Conservation (phyloP, 2,888 invertebrate genomes). For the Polydrusus cervinus region DNA sequence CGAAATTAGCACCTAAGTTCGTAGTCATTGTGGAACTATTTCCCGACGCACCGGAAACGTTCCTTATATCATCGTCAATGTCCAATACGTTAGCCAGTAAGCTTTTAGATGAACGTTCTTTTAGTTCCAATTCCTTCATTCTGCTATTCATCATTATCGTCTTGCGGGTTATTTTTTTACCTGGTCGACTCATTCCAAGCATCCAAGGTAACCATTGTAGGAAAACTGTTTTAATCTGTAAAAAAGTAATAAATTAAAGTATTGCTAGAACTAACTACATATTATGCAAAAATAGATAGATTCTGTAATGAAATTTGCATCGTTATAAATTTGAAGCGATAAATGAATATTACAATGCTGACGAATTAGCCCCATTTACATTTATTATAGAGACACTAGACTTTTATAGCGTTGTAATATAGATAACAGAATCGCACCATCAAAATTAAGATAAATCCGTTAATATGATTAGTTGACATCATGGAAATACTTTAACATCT, state of each 20-base stretch:
- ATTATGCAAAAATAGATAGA: no score
- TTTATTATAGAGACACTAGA: no score
- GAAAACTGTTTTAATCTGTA: constrained; percentile 93
- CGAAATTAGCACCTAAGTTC: constrained; percentile 72
- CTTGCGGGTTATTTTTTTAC: constrained; percentile 93
- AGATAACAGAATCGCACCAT: no score
- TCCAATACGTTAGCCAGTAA: constrained; percentile 97
- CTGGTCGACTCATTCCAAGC: constrained; percentile 95
- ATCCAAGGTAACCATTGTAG: constrained; percentile 99
- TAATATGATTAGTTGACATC: no score
- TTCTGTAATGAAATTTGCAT: no score
- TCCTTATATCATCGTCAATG: constrained; percentile 96
- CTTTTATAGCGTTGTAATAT: no score
- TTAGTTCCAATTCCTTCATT: constrained; percentile 90
- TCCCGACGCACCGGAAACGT: constrained; percentile 78
- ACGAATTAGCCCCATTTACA: no score
- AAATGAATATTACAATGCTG: no score
- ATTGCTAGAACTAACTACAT: neutral
- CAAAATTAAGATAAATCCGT: no score
- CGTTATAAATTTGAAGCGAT: no score
- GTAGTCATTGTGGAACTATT: constrained; percentile 68
- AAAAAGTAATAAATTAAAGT: constrained; percentile 22
- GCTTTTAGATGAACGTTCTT: constrained; percentile 89
- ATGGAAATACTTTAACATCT: no score
- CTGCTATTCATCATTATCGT: constrained; percentile 91